A percentile compares a stretch with the other conserved stretches of the same genome.
These are phyloP conservation scores for Proterorhinus semilunaris DNA, from an alignment of 2,113 vertebrate genomes.

Conservation along the genomic window DNA sequence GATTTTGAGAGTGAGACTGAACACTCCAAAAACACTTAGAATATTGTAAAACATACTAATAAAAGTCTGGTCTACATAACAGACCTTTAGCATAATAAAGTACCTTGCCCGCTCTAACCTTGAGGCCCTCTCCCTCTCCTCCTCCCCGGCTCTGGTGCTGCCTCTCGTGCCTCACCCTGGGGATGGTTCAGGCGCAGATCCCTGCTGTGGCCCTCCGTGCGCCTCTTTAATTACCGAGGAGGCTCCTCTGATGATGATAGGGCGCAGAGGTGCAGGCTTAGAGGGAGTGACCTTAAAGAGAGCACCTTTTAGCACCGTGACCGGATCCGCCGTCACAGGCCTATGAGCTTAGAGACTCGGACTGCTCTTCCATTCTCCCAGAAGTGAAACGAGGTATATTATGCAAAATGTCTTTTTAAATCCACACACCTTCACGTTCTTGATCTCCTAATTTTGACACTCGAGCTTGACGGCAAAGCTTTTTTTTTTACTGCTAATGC, in stretches of 20 bases:
- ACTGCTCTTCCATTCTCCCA: background rate
- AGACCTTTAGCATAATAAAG: background rate
- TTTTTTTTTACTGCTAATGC: no score
- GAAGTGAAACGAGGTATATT: background rate
- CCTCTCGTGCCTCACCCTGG: conserved; percentile 40
- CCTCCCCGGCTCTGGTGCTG: conserved; percentile 38
- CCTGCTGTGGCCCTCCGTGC: conserved; percentile 55
- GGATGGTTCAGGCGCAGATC: conserved; percentile 40
- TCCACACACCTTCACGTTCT: no score
- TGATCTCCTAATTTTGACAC: no score
- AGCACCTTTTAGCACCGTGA: background rate
- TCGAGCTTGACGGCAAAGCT: no score
- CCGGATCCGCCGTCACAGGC: background rate
- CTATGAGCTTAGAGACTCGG: background rate
- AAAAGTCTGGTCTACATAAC: background rate
- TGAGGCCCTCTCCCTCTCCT: conserved; percentile 33
- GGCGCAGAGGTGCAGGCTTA: conserved; percentile 14
- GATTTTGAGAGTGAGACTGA: no score
- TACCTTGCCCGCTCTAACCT: background rate
- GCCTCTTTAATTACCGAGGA: conserved; percentile 76
- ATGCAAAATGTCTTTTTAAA: background rate
- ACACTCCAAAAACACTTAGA: no score
- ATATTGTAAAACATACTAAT: no score
- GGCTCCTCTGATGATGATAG: conserved; percentile 49
- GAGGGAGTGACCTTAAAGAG: conserved; percentile 41